Base-by-base conservation (phyloP, 2,113 vertebrate genomes). In the Pleuronectes platessa region DNA sequence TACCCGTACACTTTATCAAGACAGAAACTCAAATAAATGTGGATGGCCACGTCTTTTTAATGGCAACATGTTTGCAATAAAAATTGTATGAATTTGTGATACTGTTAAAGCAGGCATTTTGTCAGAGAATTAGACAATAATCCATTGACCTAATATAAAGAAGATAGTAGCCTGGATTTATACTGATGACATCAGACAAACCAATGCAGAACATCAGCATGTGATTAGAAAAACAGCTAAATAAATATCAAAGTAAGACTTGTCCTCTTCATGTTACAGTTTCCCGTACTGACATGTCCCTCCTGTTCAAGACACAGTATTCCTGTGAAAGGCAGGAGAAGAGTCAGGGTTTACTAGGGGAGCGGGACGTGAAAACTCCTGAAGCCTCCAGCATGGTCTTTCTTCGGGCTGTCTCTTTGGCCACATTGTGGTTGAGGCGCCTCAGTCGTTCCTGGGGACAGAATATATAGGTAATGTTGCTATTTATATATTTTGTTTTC, bases 351-450 rank as follows among this genome's bases (percentile, higher is more conserved):
- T 97, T 98, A 84, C 95, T 95, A 11, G 97, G 96, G 11, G 96
- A 94, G 0, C 94, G 96, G 17, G 95, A 89, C 0, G 94, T 87
- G 82, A 97, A 97, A 37, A 94, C 93, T 0, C 95, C 95, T 0
- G 96, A 95, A 0, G 96, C 94, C 83, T 99, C 97, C 81, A 99
- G 92, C 95, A 99, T 95, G 1, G 97, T 97, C 68, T 95, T 97
- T 53, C 97, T 94, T 1, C 97, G 80, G 2, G 96, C 94, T 0
- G 96, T 98, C 92, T 99, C 98, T 87, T 98, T 98, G 65, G 96
- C 97, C 68, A 99, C 96, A 27, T 96, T 98, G 88, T 98, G 97
- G 87, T 97, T 97, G 63, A 99, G 92, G 72, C 97, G 78, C 70
- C 97, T 88, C 85, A 99, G 92, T 18, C 97, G 90, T 64, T 99